Base-by-base conservation (phyloP, 2,797 vertebrate species). In the Pachyuromys duprasi region DNA sequence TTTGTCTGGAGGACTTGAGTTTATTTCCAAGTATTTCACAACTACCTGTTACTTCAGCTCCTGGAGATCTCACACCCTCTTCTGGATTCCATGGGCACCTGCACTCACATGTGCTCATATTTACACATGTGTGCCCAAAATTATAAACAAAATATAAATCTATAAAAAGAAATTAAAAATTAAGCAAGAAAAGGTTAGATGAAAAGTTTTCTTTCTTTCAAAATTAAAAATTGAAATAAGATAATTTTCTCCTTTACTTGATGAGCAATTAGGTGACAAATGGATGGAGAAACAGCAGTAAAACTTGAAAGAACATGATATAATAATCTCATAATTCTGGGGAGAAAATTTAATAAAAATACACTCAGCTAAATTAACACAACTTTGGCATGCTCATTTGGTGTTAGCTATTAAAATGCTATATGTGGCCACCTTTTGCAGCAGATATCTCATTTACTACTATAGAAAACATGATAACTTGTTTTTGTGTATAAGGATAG, bases 111-210 rank as follows among this genome's bases (percentile, higher is more conserved):
- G 62, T 67, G 62, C 39, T 65, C 60, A 45, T 2, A 6, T 31
- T 45, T 42, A 63, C 57, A 65, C 39, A 33, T 39, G 22, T 4
- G 62, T 12, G 31, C 11, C 49, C 11, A 49, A 83, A 49, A 45
- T 45, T 83, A 65, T 31, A 63, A 42, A 63, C 36, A 82, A 42
- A 81, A 8, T 5, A 17, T 39, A 18, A 81, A 63, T 65, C 26
- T 84, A 67, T 22, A 4, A 49, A 49, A 76, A 84, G 14, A 82
- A 76, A 89, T 96, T 86, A 89, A 45, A 95, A 93, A 65, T 89
- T 72, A 70, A 72, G 22, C 28, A 57, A 31, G n/a, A 83, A 92
- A 63, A 13, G 13, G 31, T 89, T 69, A 49, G 36, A 12, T 49
- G 53, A 87, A 89, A 93, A 24, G 0, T 90, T 76, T 28, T 96